phyloP scores from a whole-genome alignment of 2,888 invertebrate genomes.

The Melipona bicolor region DNA sequence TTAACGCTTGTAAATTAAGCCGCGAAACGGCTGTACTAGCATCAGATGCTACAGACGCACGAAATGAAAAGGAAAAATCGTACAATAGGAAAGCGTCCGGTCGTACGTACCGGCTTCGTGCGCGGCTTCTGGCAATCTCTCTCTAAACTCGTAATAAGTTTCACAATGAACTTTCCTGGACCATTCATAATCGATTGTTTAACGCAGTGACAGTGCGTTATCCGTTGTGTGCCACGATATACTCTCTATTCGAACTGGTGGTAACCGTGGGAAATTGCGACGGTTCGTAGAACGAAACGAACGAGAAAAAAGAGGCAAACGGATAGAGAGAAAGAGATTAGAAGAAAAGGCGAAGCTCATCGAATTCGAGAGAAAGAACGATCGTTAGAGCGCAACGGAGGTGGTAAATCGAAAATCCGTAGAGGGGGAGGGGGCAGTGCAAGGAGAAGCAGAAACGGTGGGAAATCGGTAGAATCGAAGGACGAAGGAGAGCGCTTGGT shows the following conservation, averaged over 20 bases:
- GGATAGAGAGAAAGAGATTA: not conserved
- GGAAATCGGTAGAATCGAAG: slow-evolving; percentile 62
- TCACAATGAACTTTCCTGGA: slow-evolving; percentile 44
- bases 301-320: slow-evolving; percentile 4
- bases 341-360: slow-evolving; percentile 30
- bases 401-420: slow-evolving; percentile 57
- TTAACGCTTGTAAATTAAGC: slow-evolving; percentile 31
- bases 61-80: not conserved
- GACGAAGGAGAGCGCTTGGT: slow-evolving; percentile 62
- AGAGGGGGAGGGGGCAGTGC: slow-evolving; percentile 34
- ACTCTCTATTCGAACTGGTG: not conserved
- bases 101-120: not conserved
- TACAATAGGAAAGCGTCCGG: not conserved
- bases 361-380: slow-evolving; percentile 46
- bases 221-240: not conserved
- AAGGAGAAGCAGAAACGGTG: slow-evolving; percentile 34
- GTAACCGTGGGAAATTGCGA: slow-evolving; percentile 52
- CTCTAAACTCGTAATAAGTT: slow-evolving; percentile 17
- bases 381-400: slow-evolving; percentile 30
- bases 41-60: too few species aligned
- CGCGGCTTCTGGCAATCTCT: not conserved
- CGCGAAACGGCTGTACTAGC: not conserved
- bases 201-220: slow-evolving; percentile 40
- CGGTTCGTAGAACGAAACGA: not conserved
- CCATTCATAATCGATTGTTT: slow-evolving; percentile 58